Evolutionary conservation across 2,888 invertebrate species (phyloP).

Genomic region (Tricholauxania praeusta): DNA sequence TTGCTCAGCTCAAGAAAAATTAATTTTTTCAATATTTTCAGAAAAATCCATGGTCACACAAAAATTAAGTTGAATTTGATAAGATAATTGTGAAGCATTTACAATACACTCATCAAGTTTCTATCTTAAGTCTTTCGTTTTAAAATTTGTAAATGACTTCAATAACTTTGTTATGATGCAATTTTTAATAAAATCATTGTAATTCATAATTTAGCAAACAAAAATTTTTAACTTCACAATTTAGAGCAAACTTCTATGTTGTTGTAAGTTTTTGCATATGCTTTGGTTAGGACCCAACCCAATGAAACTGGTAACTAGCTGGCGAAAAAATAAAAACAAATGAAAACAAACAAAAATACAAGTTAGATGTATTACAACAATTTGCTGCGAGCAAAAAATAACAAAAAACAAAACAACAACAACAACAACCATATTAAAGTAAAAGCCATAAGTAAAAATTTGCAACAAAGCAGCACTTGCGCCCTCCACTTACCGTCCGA

Average conservation of each 20-base stretch:
- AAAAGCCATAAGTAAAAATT: constrained; percentile 16
- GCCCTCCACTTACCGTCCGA: neutral
- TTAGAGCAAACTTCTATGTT: neutral
- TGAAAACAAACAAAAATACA: neutral
- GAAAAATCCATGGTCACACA: too few species aligned
- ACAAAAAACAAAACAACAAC: neutral
- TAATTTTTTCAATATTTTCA: too few species aligned
- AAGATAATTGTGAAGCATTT: too few species aligned
- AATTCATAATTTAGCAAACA: neutral
- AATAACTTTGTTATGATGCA: neutral
- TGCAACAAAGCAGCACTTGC: neutral
- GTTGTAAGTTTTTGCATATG: constrained; percentile 10
- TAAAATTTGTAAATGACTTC: neutral
- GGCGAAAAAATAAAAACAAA: neutral
- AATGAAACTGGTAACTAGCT: neutral
- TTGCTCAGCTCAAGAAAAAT: too few species aligned
- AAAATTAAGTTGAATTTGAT: too few species aligned
- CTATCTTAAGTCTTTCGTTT: neutral
- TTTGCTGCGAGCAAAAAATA: constrained; percentile 3
- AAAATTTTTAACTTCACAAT: too few species aligned
- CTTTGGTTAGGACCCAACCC: constrained; percentile 6
- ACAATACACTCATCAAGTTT: neutral
- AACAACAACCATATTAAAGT: constrained; percentile 6
- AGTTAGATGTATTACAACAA: constrained; percentile 14
- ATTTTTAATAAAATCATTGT: constrained; percentile 1